These are phyloP conservation scores for Mormyrops attenuatus DNA, from an alignment of 2,797 vertebrate genomes.

Conservation along the genomic window DNA sequence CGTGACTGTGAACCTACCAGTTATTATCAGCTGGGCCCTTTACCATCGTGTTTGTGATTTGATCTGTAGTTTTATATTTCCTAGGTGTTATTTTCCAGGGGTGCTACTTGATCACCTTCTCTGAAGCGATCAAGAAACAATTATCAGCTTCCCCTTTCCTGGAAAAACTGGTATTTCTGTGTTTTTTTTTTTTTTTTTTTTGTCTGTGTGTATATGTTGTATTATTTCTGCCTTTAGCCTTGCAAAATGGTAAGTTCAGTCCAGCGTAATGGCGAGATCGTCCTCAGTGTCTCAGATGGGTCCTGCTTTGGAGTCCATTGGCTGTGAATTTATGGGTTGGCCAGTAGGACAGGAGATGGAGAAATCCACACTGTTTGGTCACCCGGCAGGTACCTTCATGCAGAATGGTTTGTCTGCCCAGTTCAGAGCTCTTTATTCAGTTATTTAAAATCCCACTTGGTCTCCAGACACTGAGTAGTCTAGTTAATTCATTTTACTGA, in stretches of 20 bases:
- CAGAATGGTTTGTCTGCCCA: neutral
- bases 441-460: neutral
- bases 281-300: neutral
- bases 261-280: neutral
- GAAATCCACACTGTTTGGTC: neutral
- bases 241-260: neutral
- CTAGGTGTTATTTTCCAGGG: neutral
- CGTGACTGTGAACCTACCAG: neutral
- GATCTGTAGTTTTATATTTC: neutral
- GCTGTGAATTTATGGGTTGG: neutral
- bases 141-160: neutral
- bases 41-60: neutral
- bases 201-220: neutral
- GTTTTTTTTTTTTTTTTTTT: neutral
- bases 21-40: neutral
- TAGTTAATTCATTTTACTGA: neutral
- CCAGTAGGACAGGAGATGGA: neutral
- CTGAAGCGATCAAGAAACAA: constrained; percentile 18
- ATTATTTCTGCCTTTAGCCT: neutral
- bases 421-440: neutral
- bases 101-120: neutral
- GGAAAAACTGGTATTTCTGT: neutral
- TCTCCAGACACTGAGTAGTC: neutral
- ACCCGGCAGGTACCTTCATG: neutral
- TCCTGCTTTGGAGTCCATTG: neutral